Evolutionary conservation across 2,113 vertebrate genomes (phyloP).

Genomic region (Trochalopteron elliotii): DNA sequence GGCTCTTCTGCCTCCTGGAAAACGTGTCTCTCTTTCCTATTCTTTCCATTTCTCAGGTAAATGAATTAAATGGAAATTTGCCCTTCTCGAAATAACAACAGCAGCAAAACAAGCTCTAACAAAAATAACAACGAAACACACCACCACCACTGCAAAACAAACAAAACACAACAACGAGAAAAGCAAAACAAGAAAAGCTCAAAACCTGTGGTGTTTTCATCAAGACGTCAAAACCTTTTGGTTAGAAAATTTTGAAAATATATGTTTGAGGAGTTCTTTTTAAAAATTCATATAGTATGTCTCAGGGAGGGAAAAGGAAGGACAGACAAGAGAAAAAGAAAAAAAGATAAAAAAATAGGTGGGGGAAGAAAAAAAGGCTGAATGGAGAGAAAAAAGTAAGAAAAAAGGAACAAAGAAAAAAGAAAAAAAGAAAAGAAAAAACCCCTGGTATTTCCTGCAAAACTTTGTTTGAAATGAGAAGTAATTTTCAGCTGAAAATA

Average conservation of each 20-base stretch:
- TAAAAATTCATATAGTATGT: neutral
- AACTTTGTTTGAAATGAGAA: neutral
- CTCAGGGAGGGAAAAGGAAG: neutral
- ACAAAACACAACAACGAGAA: neutral
- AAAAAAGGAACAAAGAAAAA: accelerated
- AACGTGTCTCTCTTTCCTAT: neutral
- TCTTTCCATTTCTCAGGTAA: neutral
- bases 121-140: neutral
- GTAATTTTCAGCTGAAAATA: neutral
- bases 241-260: neutral
- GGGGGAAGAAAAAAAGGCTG: no score
- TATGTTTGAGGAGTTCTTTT: neutral
- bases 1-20: neutral
- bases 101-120: neutral
- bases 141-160: neutral
- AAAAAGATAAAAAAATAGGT: accelerated
- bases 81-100: neutral
- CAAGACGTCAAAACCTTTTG: neutral
- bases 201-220: neutral
- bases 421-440: accelerated
- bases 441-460: neutral
- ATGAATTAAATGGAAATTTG: neutral
- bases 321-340: neutral
- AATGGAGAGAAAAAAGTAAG: neutral
- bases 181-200: neutral